Base-by-base conservation (phyloP, 2,113 vertebrate genomes). In the Leptobrachium leishanense region DNA sequence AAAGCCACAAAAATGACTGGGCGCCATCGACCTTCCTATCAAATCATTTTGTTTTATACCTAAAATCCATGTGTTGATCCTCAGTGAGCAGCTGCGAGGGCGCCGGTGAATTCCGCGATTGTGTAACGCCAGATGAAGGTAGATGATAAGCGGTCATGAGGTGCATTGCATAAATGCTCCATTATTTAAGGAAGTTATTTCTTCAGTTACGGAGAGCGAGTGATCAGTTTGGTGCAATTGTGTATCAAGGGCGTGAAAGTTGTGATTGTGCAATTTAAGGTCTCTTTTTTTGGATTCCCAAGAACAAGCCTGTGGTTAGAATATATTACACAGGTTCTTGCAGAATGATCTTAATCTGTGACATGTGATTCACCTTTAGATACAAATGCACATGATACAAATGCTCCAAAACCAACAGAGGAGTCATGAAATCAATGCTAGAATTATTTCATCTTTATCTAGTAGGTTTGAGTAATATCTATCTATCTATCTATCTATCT, bases 101-200 rank as follows among this genome's bases (percentile, higher is more conserved):
- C 55, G 55, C 55, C 55, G 8, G 76, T 70, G 59, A 53, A 62
- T 77, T 77, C 68, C 67, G 68, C 11, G 40, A 44, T 77, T 77
- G 76, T 63, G 76, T n/a, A 77, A 77, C 2, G 2, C 13, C 54
- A 59, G 68, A 2, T 43, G 66, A 77, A 77, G 76, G 76, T 77
- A 43, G 67, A 41, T 70, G 66, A 77, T 46, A 53, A 62, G 20
- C 62, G 54, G 9, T 77, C 76, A 70, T 44, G 76, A 70, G 68
- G 76, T 77, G 68, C 44, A 70, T 77, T 77, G 76, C 76, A 77
- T 43, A 70, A 77, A 77, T 77, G 20, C 43, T 31, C 68, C 43
- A 43, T 70, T 39, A 63, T 77, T 77, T 77, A 66, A 63, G 68
- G 76, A 69, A 77, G 54, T n/a, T 70, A 43, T 39, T 10, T 46